A percentile compares a stretch with the other conserved stretches of the same genome.
Evolutionary conservation across 2,113 vertebrate species (phyloP).

Genomic region (Cynocephalus volans): DNA sequence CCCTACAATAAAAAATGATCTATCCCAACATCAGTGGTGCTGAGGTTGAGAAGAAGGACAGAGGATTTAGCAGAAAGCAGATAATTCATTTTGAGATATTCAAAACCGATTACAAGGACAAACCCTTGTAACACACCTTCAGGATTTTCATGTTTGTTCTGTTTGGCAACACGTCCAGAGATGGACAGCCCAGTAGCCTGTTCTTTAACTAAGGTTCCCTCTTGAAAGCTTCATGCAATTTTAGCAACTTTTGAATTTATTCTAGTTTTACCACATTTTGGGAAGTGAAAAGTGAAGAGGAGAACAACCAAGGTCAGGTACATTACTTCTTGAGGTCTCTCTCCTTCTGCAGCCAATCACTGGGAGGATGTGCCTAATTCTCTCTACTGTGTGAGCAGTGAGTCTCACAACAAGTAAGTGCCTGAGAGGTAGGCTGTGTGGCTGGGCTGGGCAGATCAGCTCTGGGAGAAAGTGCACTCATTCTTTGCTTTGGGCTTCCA

Average conservation of each 20-base stretch:
- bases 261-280: neutral
- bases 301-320: neutral
- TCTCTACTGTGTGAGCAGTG: neutral
- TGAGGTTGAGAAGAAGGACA: neutral
- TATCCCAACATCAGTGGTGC: neutral
- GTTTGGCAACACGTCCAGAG: neutral
- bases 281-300: neutral
- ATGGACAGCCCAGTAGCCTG: fast-evolving
- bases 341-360: neutral
- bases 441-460: fast-evolving
- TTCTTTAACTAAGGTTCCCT: neutral
- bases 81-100: neutral
- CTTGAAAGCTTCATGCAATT: neutral
- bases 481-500: neutral
- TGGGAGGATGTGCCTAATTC: neutral
- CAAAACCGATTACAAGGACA: neutral
- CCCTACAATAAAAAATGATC: neutral
- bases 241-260: neutral
- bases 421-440: too few species aligned
- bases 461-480: neutral
- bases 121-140: neutral
- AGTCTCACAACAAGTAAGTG: neutral
- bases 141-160: neutral
- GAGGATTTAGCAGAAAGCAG: neutral
- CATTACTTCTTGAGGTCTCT: neutral